Base-by-base conservation (phyloP, 1,140 invertebrate species). In the Drosophila grimshawi region DNA sequence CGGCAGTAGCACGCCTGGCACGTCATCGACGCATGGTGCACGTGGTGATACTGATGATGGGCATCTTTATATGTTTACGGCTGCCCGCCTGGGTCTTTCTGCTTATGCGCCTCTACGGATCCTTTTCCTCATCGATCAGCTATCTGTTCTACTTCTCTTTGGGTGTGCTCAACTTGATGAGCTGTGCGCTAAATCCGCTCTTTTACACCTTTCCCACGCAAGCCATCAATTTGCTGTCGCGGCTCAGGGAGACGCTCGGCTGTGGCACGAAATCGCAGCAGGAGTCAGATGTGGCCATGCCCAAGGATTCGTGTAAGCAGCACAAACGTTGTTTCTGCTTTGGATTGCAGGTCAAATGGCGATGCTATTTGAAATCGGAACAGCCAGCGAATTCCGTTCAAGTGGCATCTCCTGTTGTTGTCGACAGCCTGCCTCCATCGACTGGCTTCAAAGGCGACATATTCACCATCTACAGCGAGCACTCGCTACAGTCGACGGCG, bases 141-240 rank as follows among this genome's bases (percentile, higher is more conserved):
- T 94, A 93, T 93, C 82, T 94, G 39, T 69, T 94, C 4, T 92
- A 93, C 70, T 93, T 93, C 52, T 57, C 79, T 3, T 92, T 94
- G 5, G 93, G 93, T 4, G 79, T 93, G 4, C 69, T 95, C 5
- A 93, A 93, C 27, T 71, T 94, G 4, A 45, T 93, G 3, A 94
- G 93, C 55, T 93, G 93, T 29, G 92, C 93, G 2, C 32, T 94
- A 3, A 94, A 95, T 92, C 94, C 94, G 2, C 92, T 94, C 35
- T 81, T 95, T 2, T 95, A 94, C 66, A 93, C 93, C 0, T 95
- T 94, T 73, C 81, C 94, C 2, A 93, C 93, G 19, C 92, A 93
- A 65, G 93, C 94, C 5, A 83, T 94, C 2, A 68, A 75, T 30
- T 79, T 75, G 4, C 39, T 78, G 11, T 64, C 73, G 7, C 49